Base-by-base conservation (phyloP, 2,113 vertebrate species). In the Mionectes macconnelli region DNA sequence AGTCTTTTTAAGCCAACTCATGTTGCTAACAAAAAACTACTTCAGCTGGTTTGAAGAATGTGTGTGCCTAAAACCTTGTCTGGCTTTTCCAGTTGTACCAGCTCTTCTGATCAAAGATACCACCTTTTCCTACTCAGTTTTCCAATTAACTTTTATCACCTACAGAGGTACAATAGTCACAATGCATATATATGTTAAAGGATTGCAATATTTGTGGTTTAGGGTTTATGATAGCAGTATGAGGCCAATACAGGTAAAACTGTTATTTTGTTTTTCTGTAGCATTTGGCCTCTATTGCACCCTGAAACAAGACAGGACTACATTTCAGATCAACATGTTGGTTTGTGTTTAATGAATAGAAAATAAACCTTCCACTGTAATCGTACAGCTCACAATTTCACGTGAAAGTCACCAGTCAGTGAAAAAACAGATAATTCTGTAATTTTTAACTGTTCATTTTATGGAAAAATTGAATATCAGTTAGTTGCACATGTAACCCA, bases 51-150 rank as follows among this genome's bases (percentile, higher is more conserved):
- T 78, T 81, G 64, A 89, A 75, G 50, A 94, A 84, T 14, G 9
- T 18, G 7, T 27, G 28, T 49, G 15, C 42, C 37, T 84, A 18
- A 89, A 89, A 69, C 15, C 45, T 53, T 74, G 45, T 47, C 91
- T 75, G 77, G 69, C 68, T 93, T 84, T 95, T 95, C 92, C 77
- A 84, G 93, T 95, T 89, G 62, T 63, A 87, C 91, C 73, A 89
- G 95, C 81, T 87, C 16, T 11, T 39, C 73, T 87, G 66, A 93
- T 84, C 66, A 91, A 91, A 95, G 87, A 91, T 47, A 74, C 25
- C 42, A 75, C 77, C 28, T 91, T 94, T 87, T 91, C 60, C 60
- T 83, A 57, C 45, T 57, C 52, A 70, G 63, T 49, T 87, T 95
- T 96, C 72, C 77, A 93, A 89, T 93, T 91, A 95, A 57, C 28